These are phyloP conservation scores for Sparidentex hasta DNA, from an alignment of 2,797 vertebrate genomes.

Conservation along the genomic window DNA sequence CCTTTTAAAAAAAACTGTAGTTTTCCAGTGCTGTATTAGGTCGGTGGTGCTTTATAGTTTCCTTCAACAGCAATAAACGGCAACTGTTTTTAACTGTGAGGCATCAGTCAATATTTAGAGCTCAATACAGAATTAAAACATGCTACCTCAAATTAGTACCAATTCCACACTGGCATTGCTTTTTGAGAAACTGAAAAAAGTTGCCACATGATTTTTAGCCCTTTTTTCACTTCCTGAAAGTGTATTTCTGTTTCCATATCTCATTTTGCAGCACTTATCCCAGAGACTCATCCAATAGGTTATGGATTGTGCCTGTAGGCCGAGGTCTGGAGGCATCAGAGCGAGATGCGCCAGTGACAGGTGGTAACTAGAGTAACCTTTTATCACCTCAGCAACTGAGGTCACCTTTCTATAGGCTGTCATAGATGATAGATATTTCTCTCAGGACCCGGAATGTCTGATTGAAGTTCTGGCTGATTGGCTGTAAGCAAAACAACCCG, in stretches of 20 bases:
- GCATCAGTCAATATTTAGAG: neutral
- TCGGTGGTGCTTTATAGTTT: neutral
- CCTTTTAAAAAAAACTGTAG: neutral
- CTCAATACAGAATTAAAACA: neutral
- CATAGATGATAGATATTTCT: slow-evolving; percentile 74
- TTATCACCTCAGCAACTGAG: slow-evolving; percentile 76
- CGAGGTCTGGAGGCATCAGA: slow-evolving; percentile 67
- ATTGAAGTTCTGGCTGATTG: slow-evolving; percentile 70
- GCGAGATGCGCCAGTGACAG: slow-evolving; percentile 75
- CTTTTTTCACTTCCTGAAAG: slow-evolving; percentile 54
- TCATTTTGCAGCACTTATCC: slow-evolving; percentile 74
- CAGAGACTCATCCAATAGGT: slow-evolving; percentile 70
- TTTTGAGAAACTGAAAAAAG: neutral
- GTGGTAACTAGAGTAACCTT: slow-evolving; percentile 80
- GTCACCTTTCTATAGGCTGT: slow-evolving; percentile 80
- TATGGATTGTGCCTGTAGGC: slow-evolving; percentile 77
- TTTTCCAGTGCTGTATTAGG: neutral
- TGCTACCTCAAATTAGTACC: neutral
- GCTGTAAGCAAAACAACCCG: slow-evolving; percentile 66
- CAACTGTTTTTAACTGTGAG: neutral
- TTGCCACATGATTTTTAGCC: slow-evolving; percentile 21
- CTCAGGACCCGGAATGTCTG: slow-evolving; percentile 55
- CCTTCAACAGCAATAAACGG: neutral
- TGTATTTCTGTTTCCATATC: slow-evolving; percentile 71
- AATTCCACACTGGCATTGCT: neutral